Percentiles rank a stretch among this genome's conserved stretches.
phyloP scores from a whole-genome alignment of 1,140 invertebrate genomes.

The Ooceraea biroi region DNA sequence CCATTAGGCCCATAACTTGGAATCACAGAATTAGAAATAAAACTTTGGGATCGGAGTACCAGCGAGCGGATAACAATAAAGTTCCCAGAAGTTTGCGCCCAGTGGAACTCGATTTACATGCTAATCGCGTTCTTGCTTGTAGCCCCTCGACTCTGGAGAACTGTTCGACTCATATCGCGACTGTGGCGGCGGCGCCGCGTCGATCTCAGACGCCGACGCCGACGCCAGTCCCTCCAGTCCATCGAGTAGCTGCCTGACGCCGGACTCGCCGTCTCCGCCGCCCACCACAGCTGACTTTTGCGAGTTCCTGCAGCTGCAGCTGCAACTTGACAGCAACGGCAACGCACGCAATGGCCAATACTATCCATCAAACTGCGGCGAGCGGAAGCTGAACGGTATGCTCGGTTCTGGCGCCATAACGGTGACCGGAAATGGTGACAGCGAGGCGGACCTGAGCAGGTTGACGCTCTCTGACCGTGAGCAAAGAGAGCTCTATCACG shows the following conservation, averaged over 20 bases:
- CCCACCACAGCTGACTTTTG: conserved; percentile 96
- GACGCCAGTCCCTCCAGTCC: conserved; percentile 85
- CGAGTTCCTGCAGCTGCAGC: conserved; percentile 92
- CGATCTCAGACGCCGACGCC: conserved; percentile 84
- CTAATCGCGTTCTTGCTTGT: conserved; percentile 49
- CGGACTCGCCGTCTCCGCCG: conserved; percentile 94
- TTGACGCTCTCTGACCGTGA: conserved; percentile 96
- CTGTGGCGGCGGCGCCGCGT: conserved; percentile 84
- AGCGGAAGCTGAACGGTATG: conserved; percentile 66
- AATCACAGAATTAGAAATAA: conserved; percentile 39
- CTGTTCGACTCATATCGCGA: conserved; percentile 85
- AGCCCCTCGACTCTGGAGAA: conserved; percentile 84
- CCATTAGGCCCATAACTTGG: conserved; percentile 1
- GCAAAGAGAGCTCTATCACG: conserved; percentile 98
- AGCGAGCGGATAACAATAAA: conserved; percentile 6
- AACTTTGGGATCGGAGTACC: conserved; percentile 10
- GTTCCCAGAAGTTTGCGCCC: not conserved
- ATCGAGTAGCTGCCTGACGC: conserved; percentile 88
- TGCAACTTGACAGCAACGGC: conserved; percentile 81
- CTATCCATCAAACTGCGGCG: conserved; percentile 66
- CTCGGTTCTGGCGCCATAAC: conserved; percentile 52
- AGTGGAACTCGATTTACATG: conserved; percentile 23
- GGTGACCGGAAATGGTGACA: conserved; percentile 83
- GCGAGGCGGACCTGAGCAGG: conserved; percentile 96
- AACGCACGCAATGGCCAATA: conserved; percentile 55